phyloP scores from a whole-genome alignment of 2,113 vertebrate genomes.

The Sterrhoptilus dennistouni region DNA sequence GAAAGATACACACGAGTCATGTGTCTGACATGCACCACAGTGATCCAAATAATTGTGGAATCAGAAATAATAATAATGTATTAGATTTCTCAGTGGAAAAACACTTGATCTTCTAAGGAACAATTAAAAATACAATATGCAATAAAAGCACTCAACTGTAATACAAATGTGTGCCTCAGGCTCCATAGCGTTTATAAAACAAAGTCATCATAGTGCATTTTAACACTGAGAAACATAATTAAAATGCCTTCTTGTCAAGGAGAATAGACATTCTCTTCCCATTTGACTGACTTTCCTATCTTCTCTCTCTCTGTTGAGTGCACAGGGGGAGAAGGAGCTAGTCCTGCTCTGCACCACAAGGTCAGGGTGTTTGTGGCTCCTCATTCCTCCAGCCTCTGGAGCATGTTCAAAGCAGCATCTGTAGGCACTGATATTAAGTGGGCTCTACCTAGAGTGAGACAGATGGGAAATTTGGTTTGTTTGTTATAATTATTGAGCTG shows the following conservation, averaged over 20 bases:
- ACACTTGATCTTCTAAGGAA: not conserved
- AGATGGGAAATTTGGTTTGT: slow-evolving; percentile 40
- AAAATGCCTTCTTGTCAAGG: not conserved
- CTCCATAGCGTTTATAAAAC: not conserved
- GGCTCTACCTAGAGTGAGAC: not conserved
- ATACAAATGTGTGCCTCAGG: not conserved
- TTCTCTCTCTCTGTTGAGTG: not conserved
- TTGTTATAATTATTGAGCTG: slow-evolving; percentile 40
- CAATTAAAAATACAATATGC: slow-evolving; percentile 20
- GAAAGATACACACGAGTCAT: not conserved
- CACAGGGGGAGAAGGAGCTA: no score
- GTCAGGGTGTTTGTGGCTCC: not conserved
- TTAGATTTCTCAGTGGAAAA: slow-evolving; percentile 31
- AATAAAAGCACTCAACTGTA: slow-evolving; percentile 1
- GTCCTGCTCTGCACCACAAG: not conserved
- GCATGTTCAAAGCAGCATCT: not conserved
- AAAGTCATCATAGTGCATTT: not conserved
- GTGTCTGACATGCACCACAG: not conserved
- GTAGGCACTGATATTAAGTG: not conserved
- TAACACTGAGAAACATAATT: not conserved
- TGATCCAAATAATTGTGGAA: slow-evolving; percentile 35
- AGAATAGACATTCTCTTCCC: not conserved
- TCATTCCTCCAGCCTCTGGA: not conserved
- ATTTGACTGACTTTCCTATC: not conserved
- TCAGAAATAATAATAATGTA: slow-evolving; percentile 33